Conservation (phyloP, 2,797 vertebrate genomes). For the Babyrousa celebensis region DNA sequence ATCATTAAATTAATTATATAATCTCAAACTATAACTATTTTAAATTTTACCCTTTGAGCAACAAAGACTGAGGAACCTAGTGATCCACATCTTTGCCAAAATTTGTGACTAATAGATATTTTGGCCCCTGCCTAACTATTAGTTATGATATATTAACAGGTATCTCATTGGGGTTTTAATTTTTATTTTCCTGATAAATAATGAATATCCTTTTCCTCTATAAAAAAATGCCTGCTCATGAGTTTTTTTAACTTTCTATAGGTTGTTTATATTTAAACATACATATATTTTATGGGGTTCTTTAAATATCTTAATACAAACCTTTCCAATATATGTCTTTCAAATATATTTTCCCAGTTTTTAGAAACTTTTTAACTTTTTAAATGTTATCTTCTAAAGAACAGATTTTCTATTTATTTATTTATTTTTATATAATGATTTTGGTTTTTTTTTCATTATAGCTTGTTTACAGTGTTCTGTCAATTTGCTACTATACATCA, state of each 20-base stretch:
- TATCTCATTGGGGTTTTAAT: background rate
- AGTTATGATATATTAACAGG: background rate
- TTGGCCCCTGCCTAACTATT: background rate
- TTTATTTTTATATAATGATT: no score
- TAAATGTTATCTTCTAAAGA: background rate
- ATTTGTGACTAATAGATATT: background rate
- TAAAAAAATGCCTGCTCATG: background rate
- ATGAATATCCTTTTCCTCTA: background rate
- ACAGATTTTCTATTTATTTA: background rate
- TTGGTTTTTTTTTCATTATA: no score
- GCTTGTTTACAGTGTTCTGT: no score
- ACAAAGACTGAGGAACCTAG: background rate
- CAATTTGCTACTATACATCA: no score
- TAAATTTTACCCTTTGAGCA: background rate
- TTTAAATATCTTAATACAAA: background rate
- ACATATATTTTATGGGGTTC: background rate
- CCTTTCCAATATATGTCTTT: background rate
- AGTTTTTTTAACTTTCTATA: background rate
- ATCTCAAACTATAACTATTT: background rate
- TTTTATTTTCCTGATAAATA: background rate
- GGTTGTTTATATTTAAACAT: background rate
- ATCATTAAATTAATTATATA: background rate
- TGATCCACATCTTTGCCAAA: background rate
- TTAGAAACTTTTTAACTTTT: background rate
- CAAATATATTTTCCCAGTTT: constrained; percentile 15